Percentiles rank a stretch among this genome's conserved stretches.
phyloP scores from a whole-genome alignment of 2,888 invertebrate species.

The Periphyllus acericola region DNA sequence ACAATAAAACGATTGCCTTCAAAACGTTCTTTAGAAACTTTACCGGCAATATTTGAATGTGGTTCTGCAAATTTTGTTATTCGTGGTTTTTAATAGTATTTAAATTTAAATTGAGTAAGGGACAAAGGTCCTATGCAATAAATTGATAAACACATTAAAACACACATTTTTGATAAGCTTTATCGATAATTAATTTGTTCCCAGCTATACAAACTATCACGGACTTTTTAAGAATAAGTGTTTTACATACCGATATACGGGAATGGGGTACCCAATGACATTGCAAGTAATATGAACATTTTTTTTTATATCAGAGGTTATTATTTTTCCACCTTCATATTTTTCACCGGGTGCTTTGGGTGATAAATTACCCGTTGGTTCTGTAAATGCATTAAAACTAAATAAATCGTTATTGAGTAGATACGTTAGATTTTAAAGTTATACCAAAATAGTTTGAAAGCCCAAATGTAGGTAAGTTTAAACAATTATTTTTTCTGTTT shows the following conservation, averaged over 20 bases:
- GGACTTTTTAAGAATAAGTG: slow-evolving; percentile 64
- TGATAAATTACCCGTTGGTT: slow-evolving; percentile 75
- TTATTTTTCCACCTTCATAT: slow-evolving; percentile 65
- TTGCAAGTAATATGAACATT: slow-evolving; percentile 66
- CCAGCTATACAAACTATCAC: neutral
- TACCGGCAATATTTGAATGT: slow-evolving; percentile 63
- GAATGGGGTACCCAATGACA: slow-evolving; percentile 67
- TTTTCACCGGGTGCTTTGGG: slow-evolving; percentile 68
- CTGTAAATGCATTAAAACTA: slow-evolving; percentile 69
- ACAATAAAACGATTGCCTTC: slow-evolving; percentile 64
- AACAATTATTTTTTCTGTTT: neutral
- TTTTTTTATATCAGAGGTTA: slow-evolving; percentile 63
- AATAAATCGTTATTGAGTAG: slow-evolving; percentile 19
- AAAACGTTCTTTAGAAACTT: slow-evolving; percentile 65
- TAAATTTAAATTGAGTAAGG: neutral
- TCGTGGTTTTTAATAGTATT: neutral
- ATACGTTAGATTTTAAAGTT: neutral
- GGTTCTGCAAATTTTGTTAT: slow-evolving; percentile 53
- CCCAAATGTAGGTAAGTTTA: slow-evolving; percentile 64
- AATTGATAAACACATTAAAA: slow-evolving; percentile 21
- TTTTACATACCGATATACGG: slow-evolving; percentile 66
- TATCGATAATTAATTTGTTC: neutral
- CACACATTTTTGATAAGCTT: neutral
- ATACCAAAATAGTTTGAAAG: slow-evolving; percentile 40
- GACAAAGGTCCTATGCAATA: neutral